These are phyloP conservation scores for Cephalopachus bancanus DNA, from an alignment of 2,797 vertebrate species.

Conservation along the genomic window DNA sequence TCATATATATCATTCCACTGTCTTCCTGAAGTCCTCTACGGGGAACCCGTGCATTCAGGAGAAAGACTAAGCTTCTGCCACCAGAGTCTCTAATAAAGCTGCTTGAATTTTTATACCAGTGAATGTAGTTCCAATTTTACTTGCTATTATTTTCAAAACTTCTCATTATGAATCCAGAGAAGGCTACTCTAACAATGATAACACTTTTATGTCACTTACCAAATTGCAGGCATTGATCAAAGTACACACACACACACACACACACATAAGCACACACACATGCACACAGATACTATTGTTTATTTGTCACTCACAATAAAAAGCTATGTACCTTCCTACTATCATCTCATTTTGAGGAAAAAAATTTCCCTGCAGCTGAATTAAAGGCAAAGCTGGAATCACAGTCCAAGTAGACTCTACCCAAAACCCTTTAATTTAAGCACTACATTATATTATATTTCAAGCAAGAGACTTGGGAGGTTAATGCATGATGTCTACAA, in stretches of 20 bases:
- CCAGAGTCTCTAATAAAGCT: background rate
- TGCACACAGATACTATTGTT: background rate
- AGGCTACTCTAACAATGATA: background rate
- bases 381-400: background rate
- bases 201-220: background rate
- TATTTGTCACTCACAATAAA: too few relatives aligned
- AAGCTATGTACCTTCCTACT: background rate
- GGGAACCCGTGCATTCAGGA: background rate
- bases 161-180: background rate
- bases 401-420: background rate
- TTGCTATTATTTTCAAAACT: background rate
- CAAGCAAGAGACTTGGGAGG: background rate
- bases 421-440: background rate
- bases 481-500: background rate
- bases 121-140: background rate
- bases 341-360: background rate
- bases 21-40: background rate
- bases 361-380: background rate
- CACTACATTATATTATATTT: background rate
- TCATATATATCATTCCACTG: background rate
- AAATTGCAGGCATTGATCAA: background rate
- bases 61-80: background rate
- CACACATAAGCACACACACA: background rate
- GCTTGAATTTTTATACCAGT: background rate
- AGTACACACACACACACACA: background rate